Evolutionary conservation across 2,113 vertebrate genomes (phyloP), one percentile per base, ranked within the genome.

Genomic region (Hippolais icterina): DNA sequence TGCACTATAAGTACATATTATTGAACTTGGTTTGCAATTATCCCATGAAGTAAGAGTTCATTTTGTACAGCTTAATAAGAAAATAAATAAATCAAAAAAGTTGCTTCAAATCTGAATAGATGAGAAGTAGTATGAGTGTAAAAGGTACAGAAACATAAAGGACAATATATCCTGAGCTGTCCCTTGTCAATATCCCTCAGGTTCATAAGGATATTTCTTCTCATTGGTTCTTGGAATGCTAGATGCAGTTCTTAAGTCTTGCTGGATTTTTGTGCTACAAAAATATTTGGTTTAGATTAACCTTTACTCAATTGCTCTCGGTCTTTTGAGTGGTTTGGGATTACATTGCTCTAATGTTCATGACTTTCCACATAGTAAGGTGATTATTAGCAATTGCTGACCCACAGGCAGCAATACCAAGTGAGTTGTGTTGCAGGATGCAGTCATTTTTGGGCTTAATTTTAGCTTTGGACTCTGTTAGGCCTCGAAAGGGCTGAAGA

Each of bases 211-310:
- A 35, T 84, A 65, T 53, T 52, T 17, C 10, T 64, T 15, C 23
- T 84, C 24, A 25, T 57, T 4, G 0, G 12, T 89, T 79, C 61
- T 76, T 75, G 41, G n/a, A 84, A n/a, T 22, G 31, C 12, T 72
- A 12, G 37, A 35, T 50, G 29, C 27, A 33, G 19, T 91, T 89
- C 23, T 49, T 82, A 72, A 93, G 19, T 37, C 37, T 41, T 47
- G 25, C 17, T 96, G 65, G 77, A 87, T 91, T 95, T 95, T 84
- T 44, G 50, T 57, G 35, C 33, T 64, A 29, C 53, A 60, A 78
- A 87, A 82, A 53, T 91, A 70, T 37, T 90, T 69, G 39, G 6
- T 27, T 92, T 84, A 89, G 52, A 60, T 84, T 92, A 87, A 65
- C 18, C 47, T 71, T 64, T 82, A 79, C 6, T 31, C 28, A 31